Evolutionary conservation across 2,113 vertebrate species (phyloP), one percentile per base, ranked within the genome.

Genomic region (Ibidorhyncha struthersii): DNA sequence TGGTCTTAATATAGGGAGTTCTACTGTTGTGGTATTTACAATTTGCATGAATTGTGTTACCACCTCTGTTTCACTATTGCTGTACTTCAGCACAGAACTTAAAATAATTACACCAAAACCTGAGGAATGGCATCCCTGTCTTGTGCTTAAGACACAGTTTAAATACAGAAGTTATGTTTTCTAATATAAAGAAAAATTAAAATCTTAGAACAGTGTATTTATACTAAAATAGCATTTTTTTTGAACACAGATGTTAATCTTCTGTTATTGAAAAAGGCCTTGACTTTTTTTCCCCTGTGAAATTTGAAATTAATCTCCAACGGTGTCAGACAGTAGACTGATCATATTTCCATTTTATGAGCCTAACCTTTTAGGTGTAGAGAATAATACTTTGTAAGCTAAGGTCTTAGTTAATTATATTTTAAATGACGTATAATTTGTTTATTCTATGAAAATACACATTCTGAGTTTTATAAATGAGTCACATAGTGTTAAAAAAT

Each of bases 1-100:
- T 95, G 85, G 56, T 91, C 86, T 81, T 85, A 89, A 55, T 86
- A 56, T 47, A 94, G 55, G 41, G 87, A 41, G 78, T 92, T 81
- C 43, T 65, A 8, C 29, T 70, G 41, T 76, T 84, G 38, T 74
- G 41, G n/a, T 95, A 74, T 91, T 96, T 50, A 4, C 72, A 84
- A 90, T 76, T 76, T 80, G 34, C 4, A 3, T 94, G 36, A 76
- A 53, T 89, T 90, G 9, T 72, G 25, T 94, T 55, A 49, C 70
- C 56, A 22, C 19, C 38, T 81, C 56, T 80, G 14, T 87, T 89
- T 90, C 72, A 63, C 21, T 79, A 14, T 41, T 65, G 29, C 65
- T 21, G 5, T 71, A 58, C 40, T 69, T 93, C 21, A 50, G 17
- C 40, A 71, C 16, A 26, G 16, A 73, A 58, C 4, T 0, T 80